These are phyloP conservation scores for Meganola albula DNA, from an alignment of 2,888 invertebrate species.

Conservation along the genomic window DNA sequence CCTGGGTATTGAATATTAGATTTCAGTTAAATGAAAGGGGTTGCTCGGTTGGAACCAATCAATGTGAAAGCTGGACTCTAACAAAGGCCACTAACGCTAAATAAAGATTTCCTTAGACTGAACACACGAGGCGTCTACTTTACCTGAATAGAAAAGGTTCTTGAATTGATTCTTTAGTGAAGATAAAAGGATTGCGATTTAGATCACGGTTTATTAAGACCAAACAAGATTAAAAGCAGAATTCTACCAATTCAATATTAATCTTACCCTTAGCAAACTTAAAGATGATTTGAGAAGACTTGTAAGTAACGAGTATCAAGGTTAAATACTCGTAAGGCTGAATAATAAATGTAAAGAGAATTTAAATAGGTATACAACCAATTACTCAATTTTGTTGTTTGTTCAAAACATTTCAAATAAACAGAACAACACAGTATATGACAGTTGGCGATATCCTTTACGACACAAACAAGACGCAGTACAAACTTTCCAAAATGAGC, in stretches of 20 bases:
- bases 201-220: constrained; percentile 14
- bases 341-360: too few species aligned
- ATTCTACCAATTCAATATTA: too few species aligned
- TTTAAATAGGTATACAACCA: too few species aligned
- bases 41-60: constrained; percentile 44
- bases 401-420: constrained; percentile 13
- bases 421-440: constrained; percentile 19
- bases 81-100: constrained; percentile 35
- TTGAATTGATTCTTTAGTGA: constrained; percentile 18
- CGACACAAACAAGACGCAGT: constrained; percentile 17
- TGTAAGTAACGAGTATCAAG: too few species aligned
- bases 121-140: constrained; percentile 30
- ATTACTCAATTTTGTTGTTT: too few species aligned
- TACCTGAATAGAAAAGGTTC: constrained; percentile 18
- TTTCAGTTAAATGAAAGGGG: constrained; percentile 29
- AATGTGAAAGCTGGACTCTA: constrained; percentile 51
- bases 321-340: too few species aligned
- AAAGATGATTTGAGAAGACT: too few species aligned
- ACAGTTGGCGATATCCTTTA: constrained; percentile 18
- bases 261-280: too few species aligned
- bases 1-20: constrained; percentile 9
- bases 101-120: constrained; percentile 40
- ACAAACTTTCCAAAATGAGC: constrained; percentile 18
- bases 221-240: too few species aligned
- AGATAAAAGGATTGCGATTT: constrained; percentile 26